Evolutionary conservation across 2,113 vertebrate species (phyloP).

Genomic region (Charina bottae): DNA sequence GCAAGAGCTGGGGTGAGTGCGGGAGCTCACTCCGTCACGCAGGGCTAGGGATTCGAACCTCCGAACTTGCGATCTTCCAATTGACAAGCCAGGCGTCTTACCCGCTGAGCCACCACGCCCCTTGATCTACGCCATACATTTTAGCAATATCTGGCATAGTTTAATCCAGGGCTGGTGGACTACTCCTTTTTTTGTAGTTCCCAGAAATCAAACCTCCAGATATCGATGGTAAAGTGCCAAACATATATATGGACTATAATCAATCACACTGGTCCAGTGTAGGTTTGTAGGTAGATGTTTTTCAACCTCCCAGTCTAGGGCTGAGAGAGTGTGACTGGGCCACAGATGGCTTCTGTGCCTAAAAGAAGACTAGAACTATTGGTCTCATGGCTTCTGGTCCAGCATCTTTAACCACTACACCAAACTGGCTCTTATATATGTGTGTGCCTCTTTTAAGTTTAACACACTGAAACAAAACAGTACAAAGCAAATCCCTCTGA

Average conservation of each 20-base stretch:
- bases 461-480: neutral
- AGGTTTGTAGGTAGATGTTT: neutral
- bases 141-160: neutral
- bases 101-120: too few species aligned
- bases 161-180: neutral
- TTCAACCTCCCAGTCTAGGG: neutral
- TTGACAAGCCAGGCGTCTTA: too few species aligned
- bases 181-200: neutral
- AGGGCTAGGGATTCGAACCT: too few species aligned
- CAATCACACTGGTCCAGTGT: neutral
- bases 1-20: too few species aligned
- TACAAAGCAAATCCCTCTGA: neutral
- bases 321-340: neutral
- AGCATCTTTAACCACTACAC: neutral
- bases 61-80: too few species aligned
- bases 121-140: neutral
- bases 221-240: neutral
- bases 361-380: neutral
- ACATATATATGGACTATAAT: neutral
- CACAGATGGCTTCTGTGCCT: neutral
- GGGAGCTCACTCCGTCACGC: too few species aligned
- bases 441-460: neutral
- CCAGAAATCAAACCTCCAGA: neutral
- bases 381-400: neutral
- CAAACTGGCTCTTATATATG: neutral